Conservation (phyloP, 2,888 invertebrate genomes). For the Brenthis hecate region DNA sequence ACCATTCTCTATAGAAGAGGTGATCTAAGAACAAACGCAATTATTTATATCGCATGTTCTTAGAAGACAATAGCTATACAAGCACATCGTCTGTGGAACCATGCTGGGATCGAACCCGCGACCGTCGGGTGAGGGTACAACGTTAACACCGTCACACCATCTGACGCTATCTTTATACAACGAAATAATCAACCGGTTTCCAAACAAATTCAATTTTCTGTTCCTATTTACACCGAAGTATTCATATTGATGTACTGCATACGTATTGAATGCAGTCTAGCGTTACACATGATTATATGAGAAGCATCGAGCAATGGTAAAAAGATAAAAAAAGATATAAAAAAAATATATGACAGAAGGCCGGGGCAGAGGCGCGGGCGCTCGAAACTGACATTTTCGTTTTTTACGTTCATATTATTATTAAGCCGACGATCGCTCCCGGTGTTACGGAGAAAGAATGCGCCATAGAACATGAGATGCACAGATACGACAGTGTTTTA, state of each 20-base stretch:
- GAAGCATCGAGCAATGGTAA: constrained; percentile 44
- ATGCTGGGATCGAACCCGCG: constrained; percentile 64
- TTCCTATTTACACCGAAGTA: constrained; percentile 42
- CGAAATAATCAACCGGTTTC: constrained; percentile 41
- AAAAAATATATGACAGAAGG: constrained; percentile 56
- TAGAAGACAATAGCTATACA: constrained; percentile 66
- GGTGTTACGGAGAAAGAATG: constrained; percentile 81
- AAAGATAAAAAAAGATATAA: constrained; percentile 37
- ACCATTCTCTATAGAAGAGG: constrained; percentile 50
- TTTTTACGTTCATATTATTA: constrained; percentile 78
- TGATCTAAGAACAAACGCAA: constrained; percentile 47
- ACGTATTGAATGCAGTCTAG: constrained; percentile 60
- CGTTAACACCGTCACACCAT: constrained; percentile 41
- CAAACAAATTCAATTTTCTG: constrained; percentile 29
- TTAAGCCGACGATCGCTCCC: constrained; percentile 77
- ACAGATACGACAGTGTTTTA: constrained; percentile 60
- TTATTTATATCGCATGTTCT: constrained; percentile 69
- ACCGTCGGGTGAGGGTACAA: constrained; percentile 30
- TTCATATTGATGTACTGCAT: constrained; percentile 64
- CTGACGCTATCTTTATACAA: background rate
- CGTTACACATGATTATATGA: constrained; percentile 75
- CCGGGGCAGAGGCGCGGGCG: constrained; percentile 60
- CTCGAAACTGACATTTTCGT: constrained; percentile 74
- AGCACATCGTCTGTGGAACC: constrained; percentile 70
- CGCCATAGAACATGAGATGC: constrained; percentile 60